Conservation (phyloP, 2,888 invertebrate genomes). For the Polyommatus icarus region DNA sequence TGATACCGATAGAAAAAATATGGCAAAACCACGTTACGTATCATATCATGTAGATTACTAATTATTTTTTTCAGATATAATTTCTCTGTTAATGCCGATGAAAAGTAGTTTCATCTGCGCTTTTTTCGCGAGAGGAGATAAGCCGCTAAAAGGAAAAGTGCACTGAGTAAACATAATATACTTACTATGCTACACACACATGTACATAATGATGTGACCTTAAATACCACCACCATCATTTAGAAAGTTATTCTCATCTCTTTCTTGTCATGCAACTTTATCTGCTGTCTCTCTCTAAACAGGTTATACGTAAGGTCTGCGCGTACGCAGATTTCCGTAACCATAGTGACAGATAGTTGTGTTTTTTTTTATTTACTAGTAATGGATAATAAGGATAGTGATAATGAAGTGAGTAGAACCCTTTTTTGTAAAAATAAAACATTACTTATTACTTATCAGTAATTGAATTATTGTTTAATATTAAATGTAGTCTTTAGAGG, state of each 20-base stretch:
- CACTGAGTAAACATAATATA: not conserved
- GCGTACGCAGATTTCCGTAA: constrained; percentile 38
- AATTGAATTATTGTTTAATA: not conserved
- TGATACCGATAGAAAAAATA: too few relatives aligned
- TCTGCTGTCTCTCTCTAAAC: constrained; percentile 48
- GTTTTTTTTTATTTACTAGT: constrained; percentile 25
- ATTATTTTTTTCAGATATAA: too few relatives aligned
- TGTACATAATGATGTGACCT: constrained; percentile 64
- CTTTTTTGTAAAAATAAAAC: not conserved
- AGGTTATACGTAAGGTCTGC: constrained; percentile 48
- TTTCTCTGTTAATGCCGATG: too few relatives aligned
- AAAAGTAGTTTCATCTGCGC: too few relatives aligned
- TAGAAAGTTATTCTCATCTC: constrained; percentile 66
- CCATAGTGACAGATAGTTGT: constrained; percentile 24
- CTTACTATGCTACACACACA: constrained; percentile 10
- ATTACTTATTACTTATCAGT: not conserved
- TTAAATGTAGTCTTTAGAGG: too few relatives aligned
- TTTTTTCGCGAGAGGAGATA: too few relatives aligned
- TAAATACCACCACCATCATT: constrained; percentile 60
- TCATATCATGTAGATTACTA: too few relatives aligned
- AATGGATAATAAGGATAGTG: constrained; percentile 23
- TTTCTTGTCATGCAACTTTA: constrained; percentile 41
- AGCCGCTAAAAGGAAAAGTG: not conserved
- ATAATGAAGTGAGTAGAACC: constrained; percentile 31
- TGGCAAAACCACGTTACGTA: too few relatives aligned